Percentiles rank a stretch among this genome's conserved stretches.
These are phyloP conservation scores for Apodemus agrarius DNA, from an alignment of 2,797 vertebrate genomes.

Conservation along the genomic window DNA sequence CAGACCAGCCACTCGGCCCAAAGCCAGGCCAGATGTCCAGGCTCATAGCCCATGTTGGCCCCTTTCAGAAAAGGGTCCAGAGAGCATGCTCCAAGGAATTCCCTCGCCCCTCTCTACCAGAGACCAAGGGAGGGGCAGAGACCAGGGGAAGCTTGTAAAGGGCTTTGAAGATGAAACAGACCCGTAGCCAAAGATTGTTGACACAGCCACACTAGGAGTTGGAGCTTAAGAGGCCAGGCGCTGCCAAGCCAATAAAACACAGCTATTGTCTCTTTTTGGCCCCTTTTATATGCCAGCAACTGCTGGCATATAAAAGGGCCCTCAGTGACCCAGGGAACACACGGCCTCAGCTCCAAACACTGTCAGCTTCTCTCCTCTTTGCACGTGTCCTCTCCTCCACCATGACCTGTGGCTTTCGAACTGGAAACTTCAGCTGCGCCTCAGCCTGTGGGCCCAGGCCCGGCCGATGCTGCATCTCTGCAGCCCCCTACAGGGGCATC, in stretches of 20 bases:
- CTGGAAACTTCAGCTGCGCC: slow-evolving; percentile 76
- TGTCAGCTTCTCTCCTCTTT: slow-evolving; percentile 26
- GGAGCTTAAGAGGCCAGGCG: slow-evolving; percentile 65
- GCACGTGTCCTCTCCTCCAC: slow-evolving; percentile 1
- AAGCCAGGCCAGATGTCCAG: not conserved
- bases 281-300: slow-evolving; percentile 68
- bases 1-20: not conserved
- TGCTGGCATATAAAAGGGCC: slow-evolving; percentile 75
- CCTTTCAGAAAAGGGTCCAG: not conserved
- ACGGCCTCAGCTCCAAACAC: slow-evolving; percentile 11
- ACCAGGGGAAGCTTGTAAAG: slow-evolving; percentile 74
- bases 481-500: slow-evolving; percentile 72
- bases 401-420: slow-evolving; percentile 78
- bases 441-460: slow-evolving; percentile 76
- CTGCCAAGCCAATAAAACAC: slow-evolving; percentile 83
- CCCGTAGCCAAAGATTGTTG: slow-evolving; percentile 67
- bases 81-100: not conserved
- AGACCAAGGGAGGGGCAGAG: slow-evolving; percentile 36
- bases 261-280: slow-evolving; percentile 69
- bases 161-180: slow-evolving; percentile 83
- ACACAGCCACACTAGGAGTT: slow-evolving; percentile 65
- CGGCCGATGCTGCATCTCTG: slow-evolving; percentile 68
- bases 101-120: not conserved
- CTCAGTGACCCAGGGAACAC: slow-evolving; percentile 24
- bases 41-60: not conserved